Conservation (phyloP, 2,888 invertebrate species). For the Acanthoscelides obtectus region DNA sequence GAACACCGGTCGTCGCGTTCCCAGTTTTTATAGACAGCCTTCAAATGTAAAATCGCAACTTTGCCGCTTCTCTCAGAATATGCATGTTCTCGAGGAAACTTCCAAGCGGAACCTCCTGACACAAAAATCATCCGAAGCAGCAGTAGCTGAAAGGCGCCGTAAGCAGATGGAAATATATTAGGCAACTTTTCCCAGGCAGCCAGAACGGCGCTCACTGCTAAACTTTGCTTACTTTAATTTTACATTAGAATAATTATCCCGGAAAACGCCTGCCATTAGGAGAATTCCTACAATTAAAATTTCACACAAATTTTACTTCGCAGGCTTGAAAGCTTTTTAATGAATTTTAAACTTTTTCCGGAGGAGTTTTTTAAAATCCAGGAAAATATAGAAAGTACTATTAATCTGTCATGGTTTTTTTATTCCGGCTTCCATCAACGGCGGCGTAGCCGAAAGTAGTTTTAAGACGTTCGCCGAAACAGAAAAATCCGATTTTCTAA, state of each 20-base stretch:
- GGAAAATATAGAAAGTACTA: constrained; percentile 18
- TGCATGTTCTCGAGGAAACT: not conserved
- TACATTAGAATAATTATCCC: constrained; percentile 29
- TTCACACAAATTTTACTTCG: constrained; percentile 24
- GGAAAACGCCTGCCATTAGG: constrained; percentile 30
- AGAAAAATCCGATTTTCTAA: too few relatives aligned
- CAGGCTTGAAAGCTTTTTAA: constrained; percentile 27
- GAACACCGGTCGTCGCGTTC: not conserved
- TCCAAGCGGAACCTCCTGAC: not conserved
- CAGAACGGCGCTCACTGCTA: constrained; percentile 3
- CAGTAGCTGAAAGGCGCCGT: not conserved
- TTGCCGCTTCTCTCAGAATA: not conserved
- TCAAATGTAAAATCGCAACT: not conserved
- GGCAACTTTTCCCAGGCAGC: constrained; percentile 21
- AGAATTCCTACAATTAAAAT: constrained; percentile 28
- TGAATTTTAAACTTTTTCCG: constrained; percentile 21
- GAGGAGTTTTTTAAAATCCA: constrained; percentile 14
- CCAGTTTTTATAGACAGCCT: not conserved
- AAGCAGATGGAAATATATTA: constrained; percentile 24
- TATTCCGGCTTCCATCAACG: not conserved
- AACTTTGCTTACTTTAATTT: constrained; percentile 29
- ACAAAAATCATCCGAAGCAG: not conserved
- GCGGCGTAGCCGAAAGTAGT: not conserved
- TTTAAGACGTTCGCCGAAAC: not conserved
- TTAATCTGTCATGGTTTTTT: constrained; percentile 19